Evolutionary conservation across 2,888 invertebrate genomes (phyloP).

Genomic region (Acleris emargana): DNA sequence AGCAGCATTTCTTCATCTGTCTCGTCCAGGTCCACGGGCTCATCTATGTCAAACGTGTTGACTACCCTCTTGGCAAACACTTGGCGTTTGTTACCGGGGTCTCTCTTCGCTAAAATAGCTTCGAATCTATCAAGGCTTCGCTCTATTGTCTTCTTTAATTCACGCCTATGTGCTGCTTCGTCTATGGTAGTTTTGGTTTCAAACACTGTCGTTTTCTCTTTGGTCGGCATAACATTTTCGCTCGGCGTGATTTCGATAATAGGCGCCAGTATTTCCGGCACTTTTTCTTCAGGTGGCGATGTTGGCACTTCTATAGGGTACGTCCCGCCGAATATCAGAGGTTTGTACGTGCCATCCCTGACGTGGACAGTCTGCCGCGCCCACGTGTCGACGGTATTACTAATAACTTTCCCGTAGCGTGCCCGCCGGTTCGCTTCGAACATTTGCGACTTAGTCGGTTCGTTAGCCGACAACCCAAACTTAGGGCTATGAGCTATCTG

Average conservation of each 20-base stretch:
- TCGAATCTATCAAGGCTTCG: conserved; percentile 76
- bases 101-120: conserved; percentile 60
- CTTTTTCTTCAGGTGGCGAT: conserved; percentile 45
- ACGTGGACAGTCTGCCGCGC: conserved; percentile 77
- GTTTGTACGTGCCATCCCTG: conserved; percentile 76
- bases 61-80: conserved; percentile 38
- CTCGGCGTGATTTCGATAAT: neutral
- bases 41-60: conserved; percentile 81
- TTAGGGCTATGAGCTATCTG: conserved; percentile 49
- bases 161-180: conserved; percentile 48
- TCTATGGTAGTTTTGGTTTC: conserved; percentile 27
- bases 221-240: neutral
- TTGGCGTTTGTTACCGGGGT: conserved; percentile 36
- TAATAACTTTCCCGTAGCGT: conserved; percentile 79
- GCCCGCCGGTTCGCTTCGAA: conserved; percentile 37
- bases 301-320: conserved; percentile 92
- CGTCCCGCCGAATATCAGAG: conserved; percentile 92
- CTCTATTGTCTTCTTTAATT: conserved; percentile 70
- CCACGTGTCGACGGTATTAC: conserved; percentile 86
- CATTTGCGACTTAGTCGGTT: conserved; percentile 50
- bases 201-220: conserved; percentile 29
- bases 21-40: conserved; percentile 55
- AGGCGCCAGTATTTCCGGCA: neutral
- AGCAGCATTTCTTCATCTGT: conserved; percentile 4
- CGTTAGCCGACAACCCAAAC: conserved; percentile 19